Evolutionary conservation across 2,888 invertebrate genomes (phyloP).

Genomic region (Proisotoma minuta): DNA sequence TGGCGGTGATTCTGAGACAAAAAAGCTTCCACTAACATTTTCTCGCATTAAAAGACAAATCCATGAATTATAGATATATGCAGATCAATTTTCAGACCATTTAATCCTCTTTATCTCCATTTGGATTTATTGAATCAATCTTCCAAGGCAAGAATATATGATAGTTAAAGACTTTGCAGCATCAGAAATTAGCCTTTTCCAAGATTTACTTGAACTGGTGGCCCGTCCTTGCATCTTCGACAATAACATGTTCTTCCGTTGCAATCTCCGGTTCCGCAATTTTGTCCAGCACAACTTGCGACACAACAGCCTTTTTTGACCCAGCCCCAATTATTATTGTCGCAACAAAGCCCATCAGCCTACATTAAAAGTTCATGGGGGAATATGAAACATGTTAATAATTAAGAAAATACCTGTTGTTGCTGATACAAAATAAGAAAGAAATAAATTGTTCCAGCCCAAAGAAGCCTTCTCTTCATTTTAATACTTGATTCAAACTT

Average conservation of each 20-base stretch:
- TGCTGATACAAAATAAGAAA: not conserved
- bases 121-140: too few species aligned
- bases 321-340: slow-evolving; percentile 9
- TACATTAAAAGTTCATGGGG: too few species aligned
- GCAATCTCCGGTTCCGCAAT: slow-evolving; percentile 12
- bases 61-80: too few species aligned
- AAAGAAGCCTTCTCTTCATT: not conserved
- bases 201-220: slow-evolving; percentile 1
- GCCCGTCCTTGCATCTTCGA: slow-evolving; percentile 3
- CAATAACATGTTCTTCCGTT: slow-evolving; percentile 4
- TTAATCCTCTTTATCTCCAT: too few species aligned
- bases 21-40: too few species aligned
- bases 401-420: not conserved
- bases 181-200: not conserved
- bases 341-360: slow-evolving; percentile 7
- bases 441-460: not conserved
- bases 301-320: slow-evolving; percentile 6
- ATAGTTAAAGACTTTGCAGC: too few species aligned
- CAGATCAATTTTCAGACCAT: too few species aligned
- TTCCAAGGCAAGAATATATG: too few species aligned
- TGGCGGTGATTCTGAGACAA: too few species aligned
- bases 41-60: too few species aligned
- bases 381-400: too few species aligned
- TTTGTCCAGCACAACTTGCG: slow-evolving; percentile 6
- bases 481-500: too few species aligned